phyloP scores from a whole-genome alignment of 92 coral and sea anemone genomes.

The Epizoanthus rinbou region DNA sequence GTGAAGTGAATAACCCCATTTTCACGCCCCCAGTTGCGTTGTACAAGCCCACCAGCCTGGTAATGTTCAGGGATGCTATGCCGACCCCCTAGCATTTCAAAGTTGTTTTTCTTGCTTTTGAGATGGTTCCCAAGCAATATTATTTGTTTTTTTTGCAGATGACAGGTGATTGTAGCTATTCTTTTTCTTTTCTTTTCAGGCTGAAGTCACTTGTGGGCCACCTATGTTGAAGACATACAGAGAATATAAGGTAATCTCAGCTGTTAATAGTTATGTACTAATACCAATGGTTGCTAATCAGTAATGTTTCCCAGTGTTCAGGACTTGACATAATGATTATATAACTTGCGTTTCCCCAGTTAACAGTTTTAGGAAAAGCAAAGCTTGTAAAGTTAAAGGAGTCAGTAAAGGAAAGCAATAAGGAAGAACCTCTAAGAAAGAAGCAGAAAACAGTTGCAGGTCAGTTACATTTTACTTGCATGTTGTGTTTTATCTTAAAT shows the following conservation, averaged over 20 bases:
- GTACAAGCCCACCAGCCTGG: no score
- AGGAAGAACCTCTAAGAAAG: slow-evolving; percentile 56
- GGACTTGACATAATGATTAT: not conserved
- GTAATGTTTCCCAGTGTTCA: not conserved
- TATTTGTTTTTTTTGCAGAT: no score
- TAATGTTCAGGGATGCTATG: no score
- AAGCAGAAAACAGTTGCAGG: slow-evolving; percentile 66
- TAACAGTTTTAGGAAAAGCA: slow-evolving; percentile 66
- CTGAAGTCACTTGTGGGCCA: slow-evolving; percentile 92
- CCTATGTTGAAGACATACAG: slow-evolving; percentile 82
- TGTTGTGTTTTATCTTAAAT: not conserved
- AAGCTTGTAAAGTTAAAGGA: slow-evolving; percentile 55
- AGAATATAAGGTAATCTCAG: slow-evolving; percentile 77
- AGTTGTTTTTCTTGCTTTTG: no score
- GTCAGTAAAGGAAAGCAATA: slow-evolving; percentile 31
- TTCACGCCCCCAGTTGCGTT: no score
- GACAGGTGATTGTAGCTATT: not conserved
- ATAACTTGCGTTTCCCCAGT: slow-evolving; percentile 40
- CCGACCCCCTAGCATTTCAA: no score
- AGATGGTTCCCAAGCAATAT: no score
- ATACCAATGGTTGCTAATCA: no score
- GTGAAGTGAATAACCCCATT: not conserved
- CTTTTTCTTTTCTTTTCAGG: slow-evolving; percentile 40
- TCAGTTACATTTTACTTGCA: not conserved
- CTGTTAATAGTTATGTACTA: not conserved